A percentile compares a stretch with the other conserved stretches of the same genome.
phyloP scores from a whole-genome alignment of 2,113 vertebrate genomes.

The Lonchura striata region DNA sequence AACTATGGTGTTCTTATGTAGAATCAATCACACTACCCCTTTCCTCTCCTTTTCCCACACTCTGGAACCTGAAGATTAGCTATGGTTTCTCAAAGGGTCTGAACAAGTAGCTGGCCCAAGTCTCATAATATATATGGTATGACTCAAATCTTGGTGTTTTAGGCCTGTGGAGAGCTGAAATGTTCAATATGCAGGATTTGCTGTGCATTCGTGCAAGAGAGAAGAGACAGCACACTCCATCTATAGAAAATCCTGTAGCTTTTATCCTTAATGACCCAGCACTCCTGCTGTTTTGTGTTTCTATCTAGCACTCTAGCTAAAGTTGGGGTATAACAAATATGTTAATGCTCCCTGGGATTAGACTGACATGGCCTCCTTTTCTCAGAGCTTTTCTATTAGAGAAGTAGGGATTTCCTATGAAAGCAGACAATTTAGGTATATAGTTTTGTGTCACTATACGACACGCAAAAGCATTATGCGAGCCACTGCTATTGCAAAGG shows the following conservation, averaged over 20 bases:
- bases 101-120: not conserved
- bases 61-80: not conserved
- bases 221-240: not conserved
- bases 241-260: not conserved
- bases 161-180: not conserved
- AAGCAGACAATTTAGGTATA: not conserved
- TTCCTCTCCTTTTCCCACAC: not conserved
- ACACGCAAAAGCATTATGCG: too few species aligned
- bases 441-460: not conserved
- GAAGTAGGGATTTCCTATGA: not conserved
- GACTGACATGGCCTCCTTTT: not conserved
- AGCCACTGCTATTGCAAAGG: too few species aligned
- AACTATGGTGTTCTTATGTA: not conserved
- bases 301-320: not conserved
- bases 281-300: not conserved
- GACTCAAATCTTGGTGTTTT: not conserved
- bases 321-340: constrained; percentile 5
- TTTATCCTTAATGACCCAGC: constrained; percentile 7
- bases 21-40: not conserved
- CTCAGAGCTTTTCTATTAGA: not conserved
- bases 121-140: not conserved
- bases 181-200: not conserved
- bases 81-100: not conserved
- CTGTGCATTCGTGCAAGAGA: not conserved
- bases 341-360: not conserved